Evolutionary conservation across 2,113 vertebrate species (phyloP).

Genomic region (Lophochroa leadbeateri): DNA sequence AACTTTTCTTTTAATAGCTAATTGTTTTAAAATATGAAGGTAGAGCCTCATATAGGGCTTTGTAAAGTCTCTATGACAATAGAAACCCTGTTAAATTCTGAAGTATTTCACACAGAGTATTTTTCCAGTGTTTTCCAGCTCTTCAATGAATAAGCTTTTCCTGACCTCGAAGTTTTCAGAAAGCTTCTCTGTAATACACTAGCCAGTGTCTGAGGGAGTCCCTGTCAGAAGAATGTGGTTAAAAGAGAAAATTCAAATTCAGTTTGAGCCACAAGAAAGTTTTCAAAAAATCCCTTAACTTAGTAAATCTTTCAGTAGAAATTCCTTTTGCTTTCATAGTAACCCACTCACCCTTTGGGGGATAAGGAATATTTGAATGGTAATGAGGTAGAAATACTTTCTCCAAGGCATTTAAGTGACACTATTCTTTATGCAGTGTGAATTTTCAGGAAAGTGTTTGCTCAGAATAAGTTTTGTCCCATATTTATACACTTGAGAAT

Average conservation of each 20-base stretch:
- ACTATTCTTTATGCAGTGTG: not conserved
- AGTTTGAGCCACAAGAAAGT: not conserved
- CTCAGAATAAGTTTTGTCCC: not conserved
- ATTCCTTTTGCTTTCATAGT: not conserved
- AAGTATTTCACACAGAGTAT: not conserved
- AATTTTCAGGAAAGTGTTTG: not conserved
- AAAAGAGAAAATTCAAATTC: not conserved
- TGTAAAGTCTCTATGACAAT: not conserved
- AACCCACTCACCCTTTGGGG: not conserved
- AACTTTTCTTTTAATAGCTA: not conserved
- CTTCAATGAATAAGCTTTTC: not conserved
- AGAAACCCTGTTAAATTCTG: not conserved
- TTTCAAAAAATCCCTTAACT: not conserved
- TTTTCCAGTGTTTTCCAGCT: not conserved
- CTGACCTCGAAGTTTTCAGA: not conserved
- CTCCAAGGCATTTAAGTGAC: not conserved
- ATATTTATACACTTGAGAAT: not conserved
- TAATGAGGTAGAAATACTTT: slow-evolving; percentile 10
- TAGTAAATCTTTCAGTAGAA: not conserved
- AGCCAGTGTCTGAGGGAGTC: not conserved
- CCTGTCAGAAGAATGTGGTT: not conserved
- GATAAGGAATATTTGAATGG: not conserved
- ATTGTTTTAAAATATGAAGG: not conserved
- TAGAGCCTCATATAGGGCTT: not conserved
- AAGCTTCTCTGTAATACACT: not conserved